Evolutionary conservation across 2,113 vertebrate species (phyloP).

Genomic region (Mola mola): DNA sequence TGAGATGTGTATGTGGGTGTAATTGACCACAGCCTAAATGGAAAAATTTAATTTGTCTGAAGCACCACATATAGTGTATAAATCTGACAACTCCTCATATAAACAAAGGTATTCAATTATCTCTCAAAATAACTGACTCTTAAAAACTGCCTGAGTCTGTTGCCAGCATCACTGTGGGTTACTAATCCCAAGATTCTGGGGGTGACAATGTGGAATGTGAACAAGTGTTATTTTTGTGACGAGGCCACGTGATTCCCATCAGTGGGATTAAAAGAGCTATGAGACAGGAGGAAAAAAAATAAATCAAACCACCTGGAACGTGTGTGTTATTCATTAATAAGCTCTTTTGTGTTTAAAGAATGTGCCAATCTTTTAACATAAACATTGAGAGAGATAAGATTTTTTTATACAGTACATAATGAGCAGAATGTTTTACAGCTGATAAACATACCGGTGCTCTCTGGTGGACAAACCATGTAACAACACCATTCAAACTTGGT

Average conservation of each 20-base stretch:
- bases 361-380: too few relatives aligned
- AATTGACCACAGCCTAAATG: slow-evolving; percentile 34
- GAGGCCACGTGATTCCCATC: neutral
- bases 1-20: neutral
- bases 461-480: neutral
- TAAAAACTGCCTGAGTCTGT: slow-evolving; percentile 37
- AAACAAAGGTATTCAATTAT: slow-evolving; percentile 7
- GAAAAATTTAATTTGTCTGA: too few relatives aligned
- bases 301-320: too few relatives aligned
- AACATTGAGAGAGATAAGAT: too few relatives aligned
- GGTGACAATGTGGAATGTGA: slow-evolving; percentile 18
- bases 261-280: slow-evolving; percentile 4
- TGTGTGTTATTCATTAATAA: too few relatives aligned
- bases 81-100: slow-evolving; percentile 13
- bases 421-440: too few relatives aligned
- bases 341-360: too few relatives aligned
- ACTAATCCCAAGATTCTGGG: slow-evolving; percentile 6
- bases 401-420: too few relatives aligned
- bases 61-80: too few relatives aligned
- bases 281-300: neutral
- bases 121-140: slow-evolving; percentile 7
- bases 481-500: neutral
- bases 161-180: slow-evolving; percentile 29
- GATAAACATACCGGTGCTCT: too few relatives aligned
- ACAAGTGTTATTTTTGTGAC: slow-evolving; percentile 20